These are phyloP conservation scores for Zaprionus gabonicus DNA, from an alignment of 1,140 invertebrate genomes.

Conservation along the genomic window DNA sequence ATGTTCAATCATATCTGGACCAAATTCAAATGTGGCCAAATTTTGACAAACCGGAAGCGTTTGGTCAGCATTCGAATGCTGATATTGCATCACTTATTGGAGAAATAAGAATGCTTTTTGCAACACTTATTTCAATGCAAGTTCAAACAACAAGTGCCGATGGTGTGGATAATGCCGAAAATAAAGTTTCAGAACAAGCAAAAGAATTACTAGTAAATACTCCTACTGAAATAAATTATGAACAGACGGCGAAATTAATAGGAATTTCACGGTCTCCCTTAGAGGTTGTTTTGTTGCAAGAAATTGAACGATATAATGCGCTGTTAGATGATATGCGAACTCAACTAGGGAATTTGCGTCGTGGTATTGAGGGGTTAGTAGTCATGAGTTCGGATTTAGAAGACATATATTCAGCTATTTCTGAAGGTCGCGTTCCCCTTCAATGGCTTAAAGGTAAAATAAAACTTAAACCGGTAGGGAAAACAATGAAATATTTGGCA, in stretches of 20 bases:
- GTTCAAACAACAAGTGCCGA: slow-evolving; percentile 86
- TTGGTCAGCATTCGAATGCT: slow-evolving; percentile 96
- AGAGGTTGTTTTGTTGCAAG: slow-evolving; percentile 93
- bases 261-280: slow-evolving; percentile 89
- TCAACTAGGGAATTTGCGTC: slow-evolving; percentile 89
- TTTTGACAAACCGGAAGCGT: slow-evolving; percentile 92
- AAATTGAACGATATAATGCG: slow-evolving; percentile 87
- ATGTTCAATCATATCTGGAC: slow-evolving; percentile 91
- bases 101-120: slow-evolving; percentile 91
- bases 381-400: slow-evolving; percentile 94
- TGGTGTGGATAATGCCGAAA: slow-evolving; percentile 87
- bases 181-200: slow-evolving; percentile 90
- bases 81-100: slow-evolving; percentile 94
- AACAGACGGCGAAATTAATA: slow-evolving; percentile 89
- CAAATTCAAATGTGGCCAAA: slow-evolving; percentile 90
- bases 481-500: too few relatives aligned
- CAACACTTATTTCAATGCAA: slow-evolving; percentile 92
- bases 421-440: slow-evolving; percentile 90
- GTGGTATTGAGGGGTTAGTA: slow-evolving; percentile 92
- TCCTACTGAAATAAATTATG: slow-evolving; percentile 90
- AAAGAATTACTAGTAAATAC: slow-evolving; percentile 90
- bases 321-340: slow-evolving; percentile 83
- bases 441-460: slow-evolving; percentile 89
- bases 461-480: too few relatives aligned
- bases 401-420: slow-evolving; percentile 91